A percentile compares a stretch with the other conserved stretches of the same genome.
These are phyloP conservation scores for Marasmarcha lunaedactyla DNA, from an alignment of 2,888 invertebrate species.

Conservation along the genomic window DNA sequence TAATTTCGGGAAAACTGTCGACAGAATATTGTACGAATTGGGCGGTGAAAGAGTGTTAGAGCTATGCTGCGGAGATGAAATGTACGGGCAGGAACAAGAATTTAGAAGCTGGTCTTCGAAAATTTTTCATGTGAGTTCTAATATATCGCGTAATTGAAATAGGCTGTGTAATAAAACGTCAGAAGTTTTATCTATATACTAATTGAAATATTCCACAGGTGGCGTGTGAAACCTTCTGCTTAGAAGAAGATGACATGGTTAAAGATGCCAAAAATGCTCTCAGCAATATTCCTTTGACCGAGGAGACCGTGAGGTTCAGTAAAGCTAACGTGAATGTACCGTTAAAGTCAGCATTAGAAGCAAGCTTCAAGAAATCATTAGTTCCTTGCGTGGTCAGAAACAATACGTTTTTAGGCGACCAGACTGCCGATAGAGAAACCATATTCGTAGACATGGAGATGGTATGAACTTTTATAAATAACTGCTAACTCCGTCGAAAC, in stretches of 20 bases:
- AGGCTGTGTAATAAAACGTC: no score
- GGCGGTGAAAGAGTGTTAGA: conserved; percentile 89
- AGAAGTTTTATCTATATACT: background rate
- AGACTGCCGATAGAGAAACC: conserved; percentile 64
- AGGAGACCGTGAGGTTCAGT: conserved; percentile 80
- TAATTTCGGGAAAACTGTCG: conserved; percentile 92
- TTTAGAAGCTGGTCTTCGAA: conserved; percentile 91
- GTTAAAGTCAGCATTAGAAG: conserved; percentile 36
- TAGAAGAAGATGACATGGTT: conserved; percentile 89
- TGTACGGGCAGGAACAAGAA: conserved; percentile 94
- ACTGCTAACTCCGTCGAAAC: background rate
- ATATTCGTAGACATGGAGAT: conserved; percentile 71
- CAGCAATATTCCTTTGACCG: conserved; percentile 77
- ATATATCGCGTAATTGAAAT: no score
- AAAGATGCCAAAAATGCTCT: conserved; percentile 83
- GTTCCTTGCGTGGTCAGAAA: conserved; percentile 64
- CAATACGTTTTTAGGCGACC: conserved; percentile 70
- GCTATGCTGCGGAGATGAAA: conserved; percentile 89
- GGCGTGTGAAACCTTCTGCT: conserved; percentile 92
- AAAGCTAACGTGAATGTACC: conserved; percentile 46
- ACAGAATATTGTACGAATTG: conserved; percentile 86
- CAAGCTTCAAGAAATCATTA: conserved; percentile 45
- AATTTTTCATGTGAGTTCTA: conserved; percentile 78
- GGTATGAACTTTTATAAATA: conserved; percentile 38
- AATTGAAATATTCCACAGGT: conserved; percentile 63